These are phyloP conservation scores for Capreolus pygargus DNA, from an alignment of 2,113 vertebrate genomes.

Conservation along the genomic window DNA sequence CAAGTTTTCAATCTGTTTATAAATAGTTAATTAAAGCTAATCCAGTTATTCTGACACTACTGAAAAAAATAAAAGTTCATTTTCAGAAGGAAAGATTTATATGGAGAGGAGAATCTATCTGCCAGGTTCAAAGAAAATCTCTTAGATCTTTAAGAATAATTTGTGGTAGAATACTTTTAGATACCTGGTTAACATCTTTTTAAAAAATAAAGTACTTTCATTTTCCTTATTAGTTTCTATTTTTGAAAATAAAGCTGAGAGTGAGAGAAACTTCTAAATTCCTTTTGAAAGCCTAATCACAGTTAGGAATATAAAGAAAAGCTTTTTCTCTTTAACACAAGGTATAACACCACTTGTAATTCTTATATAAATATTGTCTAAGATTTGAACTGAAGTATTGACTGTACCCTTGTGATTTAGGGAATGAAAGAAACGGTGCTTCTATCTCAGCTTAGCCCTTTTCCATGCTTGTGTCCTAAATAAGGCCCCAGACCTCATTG, in stretches of 20 bases:
- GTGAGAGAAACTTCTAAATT: constrained; percentile 23
- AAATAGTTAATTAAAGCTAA: background rate
- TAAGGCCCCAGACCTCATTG: background rate
- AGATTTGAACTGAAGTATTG: background rate
- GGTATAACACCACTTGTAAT: background rate
- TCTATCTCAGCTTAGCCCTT: constrained; percentile 11
- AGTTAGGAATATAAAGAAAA: background rate
- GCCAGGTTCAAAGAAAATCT: background rate
- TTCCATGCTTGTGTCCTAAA: background rate
- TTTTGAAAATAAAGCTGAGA: constrained; percentile 22
- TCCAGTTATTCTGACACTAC: background rate
- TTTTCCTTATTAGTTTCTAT: constrained; percentile 1
- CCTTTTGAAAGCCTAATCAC: constrained; percentile 4
- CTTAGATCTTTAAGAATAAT: background rate
- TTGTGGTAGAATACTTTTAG: background rate
- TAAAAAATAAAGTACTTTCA: constrained; percentile 8
- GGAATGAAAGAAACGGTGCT: constrained; percentile 27
- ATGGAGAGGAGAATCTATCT: background rate
- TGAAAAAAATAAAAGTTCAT: background rate
- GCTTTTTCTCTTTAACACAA: background rate
- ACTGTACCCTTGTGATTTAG: background rate
- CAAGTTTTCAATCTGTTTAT: background rate
- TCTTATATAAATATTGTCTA: background rate
- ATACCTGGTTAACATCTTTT: constrained; percentile 16
- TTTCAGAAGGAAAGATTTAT: background rate